phyloP scores from a whole-genome alignment of 2,113 vertebrate species.

The Bufo gargarizans region DNA sequence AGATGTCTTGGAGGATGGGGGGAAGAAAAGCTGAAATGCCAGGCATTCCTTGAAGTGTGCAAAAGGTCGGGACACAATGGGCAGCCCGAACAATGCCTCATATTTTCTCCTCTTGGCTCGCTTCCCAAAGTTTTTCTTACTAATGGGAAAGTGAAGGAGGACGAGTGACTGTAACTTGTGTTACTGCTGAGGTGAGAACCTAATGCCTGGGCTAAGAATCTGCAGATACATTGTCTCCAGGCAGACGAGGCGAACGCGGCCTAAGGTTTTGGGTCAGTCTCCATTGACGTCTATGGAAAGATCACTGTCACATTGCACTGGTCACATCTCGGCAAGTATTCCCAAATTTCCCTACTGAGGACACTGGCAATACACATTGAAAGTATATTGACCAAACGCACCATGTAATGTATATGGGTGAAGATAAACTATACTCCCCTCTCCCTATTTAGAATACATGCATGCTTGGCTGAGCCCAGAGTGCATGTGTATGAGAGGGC shows the following conservation, averaged over 20 bases:
- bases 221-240: not conserved
- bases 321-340: too few relatives aligned
- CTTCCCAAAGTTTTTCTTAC: conserved; percentile 33
- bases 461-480: too few relatives aligned
- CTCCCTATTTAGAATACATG: too few relatives aligned
- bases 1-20: conserved; percentile 24
- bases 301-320: not conserved
- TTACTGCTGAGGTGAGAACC: conserved; percentile 6
- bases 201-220: not conserved
- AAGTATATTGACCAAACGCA: too few relatives aligned
- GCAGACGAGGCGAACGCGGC: not conserved
- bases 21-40: not conserved
- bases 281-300: not conserved
- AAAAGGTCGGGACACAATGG: conserved; percentile 1
- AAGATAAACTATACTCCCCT: too few relatives aligned
- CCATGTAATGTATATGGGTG: too few relatives aligned
- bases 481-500: too few relatives aligned
- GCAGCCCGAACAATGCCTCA: conserved; percentile 17
- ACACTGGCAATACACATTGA: too few relatives aligned
- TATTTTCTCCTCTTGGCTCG: conserved; percentile 38
- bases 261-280: not conserved
- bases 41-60: not conserved
- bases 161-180: not conserved
- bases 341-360: too few relatives aligned
- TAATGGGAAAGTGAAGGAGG: conserved; percentile 28